Base-by-base conservation (phyloP, 2,888 invertebrate genomes). In the Biston betularia region DNA sequence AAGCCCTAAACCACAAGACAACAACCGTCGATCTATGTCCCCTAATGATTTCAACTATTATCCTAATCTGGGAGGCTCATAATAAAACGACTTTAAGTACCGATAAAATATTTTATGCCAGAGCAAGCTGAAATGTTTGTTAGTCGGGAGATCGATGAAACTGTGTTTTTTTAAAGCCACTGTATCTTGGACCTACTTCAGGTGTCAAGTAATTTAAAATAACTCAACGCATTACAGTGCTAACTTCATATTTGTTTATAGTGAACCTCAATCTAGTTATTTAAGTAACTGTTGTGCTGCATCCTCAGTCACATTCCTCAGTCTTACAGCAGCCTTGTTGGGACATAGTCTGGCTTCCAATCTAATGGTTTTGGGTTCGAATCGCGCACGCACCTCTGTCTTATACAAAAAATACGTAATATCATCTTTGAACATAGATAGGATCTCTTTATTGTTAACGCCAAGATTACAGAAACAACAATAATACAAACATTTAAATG, bases 91-190 rank as follows among this genome's bases (percentile, higher is more conserved):
- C 82, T 88, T 92, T 93, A 89, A 92, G 80, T 87, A 84, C 87
- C 89, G 80, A 92, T 93, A 93, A 93, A 93, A 93, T 90, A 90
- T 92, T 93, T 90, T 89, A 90, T 85, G 83, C 86, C 86, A 82
- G 78, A 81, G 83, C 86, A 82, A 79, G 15, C 33, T 77, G 79
- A 81, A 48, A 45, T 38, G 48, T 48, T 38, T 33, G 49, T 24
- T 24, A 48, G 87, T 80, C 82, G 82, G 83, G 76, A 82, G 87
- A 89, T 89, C 89, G 84, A 88, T 88, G 87, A 80, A 78, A 75
- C 81, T 79, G 75, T 87, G 89, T 90, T 90, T 90, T 89, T 85
- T 76, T 62, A 59, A 64, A 68, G 46, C 89, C 88, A 88, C 14
- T 69, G 34, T 79, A 80, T 63, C 34, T 72, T 80, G 87, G 24